These are phyloP conservation scores for Scaptomyza flava DNA, from an alignment of 2,888 invertebrate species.

Conservation along the genomic window DNA sequence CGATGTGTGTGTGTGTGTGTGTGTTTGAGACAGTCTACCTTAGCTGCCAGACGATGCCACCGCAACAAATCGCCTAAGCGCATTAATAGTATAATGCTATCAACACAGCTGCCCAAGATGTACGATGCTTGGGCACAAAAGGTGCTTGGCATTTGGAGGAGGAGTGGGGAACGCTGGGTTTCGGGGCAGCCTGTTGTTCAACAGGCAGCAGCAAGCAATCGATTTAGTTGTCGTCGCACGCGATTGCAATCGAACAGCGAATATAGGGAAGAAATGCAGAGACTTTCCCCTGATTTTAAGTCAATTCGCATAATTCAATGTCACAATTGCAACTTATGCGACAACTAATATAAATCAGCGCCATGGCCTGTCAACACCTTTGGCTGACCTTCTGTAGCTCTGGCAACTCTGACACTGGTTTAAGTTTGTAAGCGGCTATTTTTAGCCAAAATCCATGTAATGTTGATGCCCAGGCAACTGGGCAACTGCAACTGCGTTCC, in stretches of 20 bases:
- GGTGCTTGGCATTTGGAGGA: slow-evolving; percentile 15
- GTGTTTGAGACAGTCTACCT: slow-evolving; percentile 9
- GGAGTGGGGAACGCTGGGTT: not conserved
- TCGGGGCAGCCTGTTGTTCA: not conserved
- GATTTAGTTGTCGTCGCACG: slow-evolving; percentile 57
- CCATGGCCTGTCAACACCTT: slow-evolving; percentile 53
- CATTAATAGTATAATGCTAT: slow-evolving; percentile 75
- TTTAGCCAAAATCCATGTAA: slow-evolving; percentile 62
- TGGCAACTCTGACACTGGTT: slow-evolving; percentile 7
- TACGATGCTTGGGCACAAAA: slow-evolving; percentile 16
- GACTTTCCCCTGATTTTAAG: slow-evolving; percentile 59
- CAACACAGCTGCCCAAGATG: slow-evolving; percentile 60
- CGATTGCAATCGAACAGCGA: slow-evolving; percentile 42
- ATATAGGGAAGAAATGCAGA: not conserved
- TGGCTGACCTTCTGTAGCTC: slow-evolving; percentile 38
- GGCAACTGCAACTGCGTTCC: slow-evolving; percentile 18
- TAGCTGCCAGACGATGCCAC: slow-evolving; percentile 33
- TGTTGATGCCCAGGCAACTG: slow-evolving; percentile 39
- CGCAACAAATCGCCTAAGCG: slow-evolving; percentile 63
- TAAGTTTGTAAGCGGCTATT: slow-evolving; percentile 31
- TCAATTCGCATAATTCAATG: slow-evolving; percentile 60
- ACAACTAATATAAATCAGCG: slow-evolving; percentile 47
- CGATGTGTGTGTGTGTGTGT: slow-evolving; percentile 9
- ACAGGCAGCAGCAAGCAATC: slow-evolving; percentile 44
- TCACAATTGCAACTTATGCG: slow-evolving; percentile 46